Evolutionary conservation across 92 coral and sea anemone species (phyloP).

Genomic region (Zoanthus sansibaricus): DNA sequence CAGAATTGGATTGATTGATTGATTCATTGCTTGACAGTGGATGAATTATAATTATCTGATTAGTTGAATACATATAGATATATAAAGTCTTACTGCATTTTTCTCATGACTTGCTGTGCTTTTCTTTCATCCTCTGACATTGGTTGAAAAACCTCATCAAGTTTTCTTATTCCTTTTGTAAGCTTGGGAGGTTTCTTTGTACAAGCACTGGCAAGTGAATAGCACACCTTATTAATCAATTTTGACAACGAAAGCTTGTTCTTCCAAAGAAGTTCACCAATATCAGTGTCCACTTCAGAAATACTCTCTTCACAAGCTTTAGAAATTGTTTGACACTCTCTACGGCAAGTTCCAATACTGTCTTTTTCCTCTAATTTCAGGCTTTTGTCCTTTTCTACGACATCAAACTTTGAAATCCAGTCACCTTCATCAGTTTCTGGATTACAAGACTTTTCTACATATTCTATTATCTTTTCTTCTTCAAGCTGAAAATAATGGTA

Average conservation of each 20-base stretch:
- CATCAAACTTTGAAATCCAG: slow-evolving; percentile 94
- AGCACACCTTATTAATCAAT: slow-evolving; percentile 90
- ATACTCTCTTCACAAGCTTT: slow-evolving; percentile 97
- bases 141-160: slow-evolving; percentile 77
- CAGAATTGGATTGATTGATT: too few species aligned
- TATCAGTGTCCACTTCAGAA: slow-evolving; percentile 91
- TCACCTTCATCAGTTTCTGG: slow-evolving; percentile 97
- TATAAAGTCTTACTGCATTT: slow-evolving; percentile 77
- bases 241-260: slow-evolving; percentile 87
- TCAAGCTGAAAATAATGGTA: slow-evolving; percentile 60
- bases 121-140: slow-evolving; percentile 95
- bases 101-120: slow-evolving; percentile 89
- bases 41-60: too few species aligned
- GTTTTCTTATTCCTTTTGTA: slow-evolving; percentile 68
- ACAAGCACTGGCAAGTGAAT: slow-evolving; percentile 88
- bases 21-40: too few species aligned
- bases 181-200: slow-evolving; percentile 64
- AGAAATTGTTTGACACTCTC: slow-evolving; percentile 94
- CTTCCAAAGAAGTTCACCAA: slow-evolving; percentile 97
- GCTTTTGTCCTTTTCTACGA: slow-evolving; percentile 70
- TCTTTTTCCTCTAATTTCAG: slow-evolving; percentile 77
- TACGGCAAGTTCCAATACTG: slow-evolving; percentile 79
- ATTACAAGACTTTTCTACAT: slow-evolving; percentile 91
- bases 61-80: too few species aligned
- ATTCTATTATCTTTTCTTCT: slow-evolving; percentile 91